Evolutionary conservation across 2,888 invertebrate species (phyloP).

Genomic region (Drosophila phalerata): DNA sequence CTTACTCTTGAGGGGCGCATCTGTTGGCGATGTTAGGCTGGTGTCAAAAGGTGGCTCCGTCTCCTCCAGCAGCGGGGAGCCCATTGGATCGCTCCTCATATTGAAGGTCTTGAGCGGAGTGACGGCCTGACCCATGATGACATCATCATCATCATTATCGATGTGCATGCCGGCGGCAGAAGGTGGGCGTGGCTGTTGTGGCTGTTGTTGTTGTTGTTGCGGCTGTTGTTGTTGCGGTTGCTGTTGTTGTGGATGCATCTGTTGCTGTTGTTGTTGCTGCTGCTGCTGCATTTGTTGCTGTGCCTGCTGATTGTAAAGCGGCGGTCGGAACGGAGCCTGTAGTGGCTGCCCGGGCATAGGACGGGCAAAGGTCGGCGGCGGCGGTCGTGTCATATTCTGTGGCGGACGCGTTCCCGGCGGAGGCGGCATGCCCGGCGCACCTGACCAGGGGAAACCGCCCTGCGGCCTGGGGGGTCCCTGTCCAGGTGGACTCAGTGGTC

Average conservation of each 20-base stretch:
- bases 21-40: constrained; percentile 34
- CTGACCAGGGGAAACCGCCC: constrained; percentile 77
- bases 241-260: constrained; percentile 54
- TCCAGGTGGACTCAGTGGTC: constrained; percentile 80
- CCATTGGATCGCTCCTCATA: constrained; percentile 76
- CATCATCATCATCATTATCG: constrained; percentile 85
- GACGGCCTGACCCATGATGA: constrained; percentile 84
- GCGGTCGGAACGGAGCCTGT: constrained; percentile 82
- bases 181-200: constrained; percentile 66
- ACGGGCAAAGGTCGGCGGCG: constrained; percentile 70
- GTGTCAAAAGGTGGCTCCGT: constrained; percentile 69
- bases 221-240: constrained; percentile 71
- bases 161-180: constrained; percentile 70
- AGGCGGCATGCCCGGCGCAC: constrained; percentile 60
- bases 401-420: constrained; percentile 60
- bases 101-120: constrained; percentile 81
- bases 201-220: constrained; percentile 52
- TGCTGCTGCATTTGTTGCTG: constrained; percentile 63
- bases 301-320: constrained; percentile 68
- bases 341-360: constrained; percentile 72
- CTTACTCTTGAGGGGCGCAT: constrained; percentile 41
- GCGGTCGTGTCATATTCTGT: constrained; percentile 70
- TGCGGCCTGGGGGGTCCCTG: constrained; percentile 82
- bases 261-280: constrained; percentile 56
- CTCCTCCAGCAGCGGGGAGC: constrained; percentile 75